These are phyloP conservation scores for Autographa pulchrina DNA, from an alignment of 2,888 invertebrate species.

Conservation along the genomic window DNA sequence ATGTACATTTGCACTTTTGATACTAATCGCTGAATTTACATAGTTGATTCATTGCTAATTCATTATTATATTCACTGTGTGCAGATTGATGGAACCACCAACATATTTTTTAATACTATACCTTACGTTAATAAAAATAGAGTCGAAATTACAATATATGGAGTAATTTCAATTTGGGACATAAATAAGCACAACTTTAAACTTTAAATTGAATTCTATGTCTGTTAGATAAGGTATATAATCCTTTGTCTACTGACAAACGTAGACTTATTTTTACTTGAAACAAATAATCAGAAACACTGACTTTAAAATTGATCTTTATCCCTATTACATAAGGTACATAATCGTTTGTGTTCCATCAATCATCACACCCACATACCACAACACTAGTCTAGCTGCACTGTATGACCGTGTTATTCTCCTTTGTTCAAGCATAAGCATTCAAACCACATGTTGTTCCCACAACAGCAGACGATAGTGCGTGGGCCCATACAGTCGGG, in stretches of 20 bases:
- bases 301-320: not conserved
- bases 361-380: conserved; percentile 1
- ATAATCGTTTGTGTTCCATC: not conserved
- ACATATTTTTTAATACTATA: not conserved
- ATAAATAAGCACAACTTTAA: not conserved
- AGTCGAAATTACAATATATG: not conserved
- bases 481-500: conserved; percentile 82
- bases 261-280: no score
- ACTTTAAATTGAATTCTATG: not conserved
- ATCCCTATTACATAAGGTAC: not conserved
- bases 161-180: no score
- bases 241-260: not conserved
- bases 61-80: not conserved
- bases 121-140: not conserved
- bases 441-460: conserved; percentile 76
- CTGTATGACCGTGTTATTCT: conserved; percentile 59
- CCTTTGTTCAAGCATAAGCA: conserved; percentile 68
- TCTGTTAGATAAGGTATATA: not conserved
- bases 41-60: not conserved
- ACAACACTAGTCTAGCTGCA: conserved; percentile 42
- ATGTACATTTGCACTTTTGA: not conserved
- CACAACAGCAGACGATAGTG: conserved; percentile 79
- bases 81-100: not conserved
- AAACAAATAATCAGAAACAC: not conserved
- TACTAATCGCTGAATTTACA: not conserved